Evolutionary conservation across 1,140 invertebrate species (phyloP).

Genomic region (Drosophila kikkawai): DNA sequence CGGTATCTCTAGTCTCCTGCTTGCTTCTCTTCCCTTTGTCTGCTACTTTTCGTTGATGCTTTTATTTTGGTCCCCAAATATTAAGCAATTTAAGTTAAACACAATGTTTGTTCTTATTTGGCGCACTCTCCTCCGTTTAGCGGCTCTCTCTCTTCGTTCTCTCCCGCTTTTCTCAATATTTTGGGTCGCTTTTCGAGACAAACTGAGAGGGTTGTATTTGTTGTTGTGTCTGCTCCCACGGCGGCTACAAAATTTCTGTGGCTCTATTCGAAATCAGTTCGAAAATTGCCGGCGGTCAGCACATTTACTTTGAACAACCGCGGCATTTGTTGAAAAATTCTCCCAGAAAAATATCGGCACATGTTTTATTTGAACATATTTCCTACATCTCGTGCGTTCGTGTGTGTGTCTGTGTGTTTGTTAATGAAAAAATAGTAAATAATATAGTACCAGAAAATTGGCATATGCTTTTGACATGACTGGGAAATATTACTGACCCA

Average conservation of each 20-base stretch:
- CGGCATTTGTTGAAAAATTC: slow-evolving; percentile 20
- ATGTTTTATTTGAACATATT: slow-evolving; percentile 24
- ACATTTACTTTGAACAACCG: slow-evolving; percentile 49
- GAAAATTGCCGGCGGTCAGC: slow-evolving; percentile 80
- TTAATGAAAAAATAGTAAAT: slow-evolving; percentile 43
- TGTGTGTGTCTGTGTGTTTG: slow-evolving; percentile 28
- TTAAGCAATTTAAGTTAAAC: slow-evolving; percentile 68
- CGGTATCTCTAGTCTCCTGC: neutral
- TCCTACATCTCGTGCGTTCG: neutral
- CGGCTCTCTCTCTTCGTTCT: slow-evolving; percentile 3
- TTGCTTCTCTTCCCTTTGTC: slow-evolving; percentile 31
- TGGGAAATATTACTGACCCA: slow-evolving; percentile 41
- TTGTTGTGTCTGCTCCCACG: slow-evolving; percentile 26
- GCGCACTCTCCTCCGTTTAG: slow-evolving; percentile 27
- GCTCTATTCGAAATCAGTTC: slow-evolving; percentile 70
- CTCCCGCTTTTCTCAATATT: slow-evolving; percentile 34
- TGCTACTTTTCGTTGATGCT: slow-evolving; percentile 40
- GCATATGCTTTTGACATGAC: slow-evolving; percentile 20
- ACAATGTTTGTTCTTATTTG: slow-evolving; percentile 67
- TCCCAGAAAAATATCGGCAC: slow-evolving; percentile 10
- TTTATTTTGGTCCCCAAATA: slow-evolving; percentile 63
- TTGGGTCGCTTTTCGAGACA: slow-evolving; percentile 36
- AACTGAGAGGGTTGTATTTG: slow-evolving; percentile 45
- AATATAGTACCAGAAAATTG: slow-evolving; percentile 13
- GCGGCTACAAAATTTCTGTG: slow-evolving; percentile 21